Evolutionary conservation across 2,888 invertebrate species (phyloP).

Genomic region (Lymantria dispar): DNA sequence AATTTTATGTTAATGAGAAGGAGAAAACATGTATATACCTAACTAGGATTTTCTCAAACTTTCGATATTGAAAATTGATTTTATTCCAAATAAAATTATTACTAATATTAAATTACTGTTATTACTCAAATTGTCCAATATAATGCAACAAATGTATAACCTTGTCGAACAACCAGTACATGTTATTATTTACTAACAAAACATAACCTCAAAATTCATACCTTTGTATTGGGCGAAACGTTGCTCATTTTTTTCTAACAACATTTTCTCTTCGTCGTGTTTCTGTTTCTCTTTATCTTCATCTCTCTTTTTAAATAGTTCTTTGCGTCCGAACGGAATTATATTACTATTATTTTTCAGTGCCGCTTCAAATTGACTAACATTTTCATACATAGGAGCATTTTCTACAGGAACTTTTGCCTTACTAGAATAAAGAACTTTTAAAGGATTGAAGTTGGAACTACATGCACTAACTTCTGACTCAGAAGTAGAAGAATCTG

Average conservation of each 20-base stretch:
- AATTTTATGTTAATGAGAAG: no score
- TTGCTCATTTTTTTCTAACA: constrained; percentile 64
- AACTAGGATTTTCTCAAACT: no score
- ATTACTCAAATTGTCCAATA: no score
- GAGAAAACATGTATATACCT: no score
- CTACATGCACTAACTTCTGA: constrained; percentile 67
- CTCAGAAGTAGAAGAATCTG: constrained; percentile 67
- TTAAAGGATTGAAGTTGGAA: constrained; percentile 85
- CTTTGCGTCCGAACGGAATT: constrained; percentile 52
- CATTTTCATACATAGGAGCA: constrained; percentile 86
- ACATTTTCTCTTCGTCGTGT: constrained; percentile 40
- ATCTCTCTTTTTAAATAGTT: constrained; percentile 54
- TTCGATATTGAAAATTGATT: no score
- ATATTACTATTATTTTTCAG: constrained; percentile 35
- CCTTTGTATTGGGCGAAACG: constrained; percentile 67
- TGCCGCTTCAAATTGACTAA: constrained; percentile 81
- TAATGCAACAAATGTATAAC: no score
- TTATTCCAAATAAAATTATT: no score
- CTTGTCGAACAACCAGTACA: no score
- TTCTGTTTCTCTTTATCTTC: constrained; percentile 52
- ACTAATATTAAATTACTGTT: no score
- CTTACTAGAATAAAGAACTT: constrained; percentile 84
- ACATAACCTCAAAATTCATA: constrained; percentile 51
- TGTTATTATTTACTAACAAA: background rate
- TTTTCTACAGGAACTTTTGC: constrained; percentile 77